These are phyloP conservation scores for Parascotia fuliginaria DNA, from an alignment of 2,888 invertebrate species.

Conservation along the genomic window DNA sequence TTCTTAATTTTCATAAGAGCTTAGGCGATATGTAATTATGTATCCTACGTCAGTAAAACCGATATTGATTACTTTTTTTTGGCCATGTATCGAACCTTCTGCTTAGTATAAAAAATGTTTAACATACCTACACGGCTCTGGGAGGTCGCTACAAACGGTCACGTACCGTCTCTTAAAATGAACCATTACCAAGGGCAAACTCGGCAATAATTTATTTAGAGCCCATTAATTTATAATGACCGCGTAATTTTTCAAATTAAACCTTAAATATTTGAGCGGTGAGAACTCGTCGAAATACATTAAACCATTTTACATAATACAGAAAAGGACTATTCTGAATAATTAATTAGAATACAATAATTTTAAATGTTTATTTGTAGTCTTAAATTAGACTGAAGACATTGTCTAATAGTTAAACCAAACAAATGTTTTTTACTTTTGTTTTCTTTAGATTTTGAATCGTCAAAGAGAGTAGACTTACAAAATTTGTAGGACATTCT, in stretches of 20 bases:
- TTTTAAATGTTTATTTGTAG: not conserved
- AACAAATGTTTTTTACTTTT: too few species aligned
- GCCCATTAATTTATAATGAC: conserved; percentile 1
- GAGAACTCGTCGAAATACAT: conserved; percentile 5
- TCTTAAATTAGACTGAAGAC: not conserved
- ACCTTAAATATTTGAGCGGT: conserved; percentile 8
- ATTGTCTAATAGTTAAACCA: too few species aligned
- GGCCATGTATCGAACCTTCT: not conserved
- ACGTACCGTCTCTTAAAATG: not conserved
- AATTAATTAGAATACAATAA: conserved; percentile 1
- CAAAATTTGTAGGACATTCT: too few species aligned
- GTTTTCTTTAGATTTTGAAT: too few species aligned
- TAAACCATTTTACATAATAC: conserved; percentile 10
- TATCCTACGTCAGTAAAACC: too few species aligned
- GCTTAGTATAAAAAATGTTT: not conserved
- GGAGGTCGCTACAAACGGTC: not conserved
- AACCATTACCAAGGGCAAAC: not conserved
- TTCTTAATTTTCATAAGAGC: too few species aligned
- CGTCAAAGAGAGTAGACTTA: too few species aligned
- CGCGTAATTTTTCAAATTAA: conserved; percentile 8
- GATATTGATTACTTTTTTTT: too few species aligned
- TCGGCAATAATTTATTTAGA: not conserved
- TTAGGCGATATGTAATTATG: too few species aligned
- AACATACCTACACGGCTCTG: not conserved
- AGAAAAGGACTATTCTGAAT: conserved; percentile 6